phyloP scores from a whole-genome alignment of 2,888 invertebrate species.

The Barypeithes pellucidus region DNA sequence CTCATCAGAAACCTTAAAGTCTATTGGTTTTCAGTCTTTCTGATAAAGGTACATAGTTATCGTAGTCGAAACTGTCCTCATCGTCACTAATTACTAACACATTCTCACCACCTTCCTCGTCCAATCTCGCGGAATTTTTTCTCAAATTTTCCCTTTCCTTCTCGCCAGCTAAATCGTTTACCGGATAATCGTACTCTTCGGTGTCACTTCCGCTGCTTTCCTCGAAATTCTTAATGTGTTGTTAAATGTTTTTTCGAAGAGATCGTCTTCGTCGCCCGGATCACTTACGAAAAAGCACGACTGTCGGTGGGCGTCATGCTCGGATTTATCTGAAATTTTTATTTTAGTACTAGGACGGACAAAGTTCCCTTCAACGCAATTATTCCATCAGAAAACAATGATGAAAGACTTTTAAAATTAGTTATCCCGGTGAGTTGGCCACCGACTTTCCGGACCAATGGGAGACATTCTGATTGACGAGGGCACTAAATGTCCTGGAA shows the following conservation, averaged over 20 bases:
- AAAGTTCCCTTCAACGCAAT: too few relatives aligned
- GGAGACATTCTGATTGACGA: too few relatives aligned
- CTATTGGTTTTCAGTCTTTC: conserved; percentile 62
- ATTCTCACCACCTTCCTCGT: background rate
- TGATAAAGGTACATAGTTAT: conserved; percentile 60
- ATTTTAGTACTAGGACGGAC: too few relatives aligned
- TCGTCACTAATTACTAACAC: conserved; percentile 16
- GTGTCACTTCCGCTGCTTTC: conserved; percentile 43
- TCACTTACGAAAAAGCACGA: conserved; percentile 63
- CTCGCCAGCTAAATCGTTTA: background rate
- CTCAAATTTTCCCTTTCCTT: conserved; percentile 49
- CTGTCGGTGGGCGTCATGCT: background rate
- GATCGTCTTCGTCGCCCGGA: conserved; percentile 72
- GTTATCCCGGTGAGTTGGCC: too few relatives aligned
- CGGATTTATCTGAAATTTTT: background rate
- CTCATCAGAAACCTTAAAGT: too few relatives aligned
- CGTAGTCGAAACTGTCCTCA: conserved; percentile 58
- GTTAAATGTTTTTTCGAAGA: conserved; percentile 76
- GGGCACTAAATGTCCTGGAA: too few relatives aligned
- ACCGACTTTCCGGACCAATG: too few relatives aligned
- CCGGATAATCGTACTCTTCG: conserved; percentile 13
- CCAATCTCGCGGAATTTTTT: conserved; percentile 32
- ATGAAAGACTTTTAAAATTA: too few relatives aligned
- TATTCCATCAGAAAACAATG: too few relatives aligned
- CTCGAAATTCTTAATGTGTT: conserved; percentile 42